Evolutionary conservation across 1,140 invertebrate genomes (phyloP).

Genomic region (Portunus trituberculatus): DNA sequence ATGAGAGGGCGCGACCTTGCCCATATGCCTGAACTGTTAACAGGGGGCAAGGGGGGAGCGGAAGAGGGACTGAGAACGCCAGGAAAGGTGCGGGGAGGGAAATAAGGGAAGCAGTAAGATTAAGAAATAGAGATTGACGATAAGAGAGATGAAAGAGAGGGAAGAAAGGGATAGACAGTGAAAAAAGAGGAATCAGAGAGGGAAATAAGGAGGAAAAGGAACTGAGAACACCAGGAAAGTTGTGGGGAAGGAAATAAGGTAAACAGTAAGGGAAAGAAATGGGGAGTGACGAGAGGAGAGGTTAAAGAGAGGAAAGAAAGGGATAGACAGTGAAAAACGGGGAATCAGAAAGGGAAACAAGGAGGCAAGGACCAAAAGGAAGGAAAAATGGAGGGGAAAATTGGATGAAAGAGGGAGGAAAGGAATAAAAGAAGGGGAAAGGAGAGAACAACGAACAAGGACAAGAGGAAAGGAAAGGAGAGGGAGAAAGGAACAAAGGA

Average conservation of each 20-base stretch:
- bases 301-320: neutral
- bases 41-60: neutral
- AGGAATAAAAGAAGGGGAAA: neutral
- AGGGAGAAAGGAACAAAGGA: no score
- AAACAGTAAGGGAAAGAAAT: no score
- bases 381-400: neutral
- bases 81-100: neutral
- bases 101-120: neutral
- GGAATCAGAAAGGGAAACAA: neutral
- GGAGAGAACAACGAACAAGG: no score
- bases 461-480: no score
- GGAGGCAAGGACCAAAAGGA: neutral
- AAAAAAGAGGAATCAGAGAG: no score
- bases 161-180: neutral
- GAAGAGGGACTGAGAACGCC: no score
- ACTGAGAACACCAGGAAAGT: no score
- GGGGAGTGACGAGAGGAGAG: neutral
- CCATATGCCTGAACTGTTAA: neutral
- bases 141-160: neutral
- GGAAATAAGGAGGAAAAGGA: no score
- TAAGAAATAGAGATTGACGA: neutral
- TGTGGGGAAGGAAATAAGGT: neutral
- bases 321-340: neutral
- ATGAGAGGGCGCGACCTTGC: neutral
- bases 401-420: neutral